Conservation (phyloP, 2,888 invertebrate genomes). For the Sinodicranocentrus sp. region DNA sequence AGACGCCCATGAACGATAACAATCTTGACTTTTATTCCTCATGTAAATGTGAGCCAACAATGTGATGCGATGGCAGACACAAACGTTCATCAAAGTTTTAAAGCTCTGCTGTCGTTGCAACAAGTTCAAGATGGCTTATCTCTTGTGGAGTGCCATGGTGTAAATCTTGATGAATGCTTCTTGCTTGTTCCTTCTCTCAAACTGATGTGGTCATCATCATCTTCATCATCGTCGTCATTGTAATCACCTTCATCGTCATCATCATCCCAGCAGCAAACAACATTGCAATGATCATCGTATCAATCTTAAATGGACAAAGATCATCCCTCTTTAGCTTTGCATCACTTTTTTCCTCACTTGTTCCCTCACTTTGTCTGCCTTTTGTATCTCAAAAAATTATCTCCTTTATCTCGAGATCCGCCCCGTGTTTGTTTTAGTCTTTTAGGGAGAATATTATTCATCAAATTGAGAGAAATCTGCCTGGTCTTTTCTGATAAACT, state of each 20-base stretch:
- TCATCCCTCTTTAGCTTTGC: constrained; percentile 34
- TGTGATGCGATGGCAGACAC: constrained; percentile 54
- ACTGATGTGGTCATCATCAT: constrained; percentile 55
- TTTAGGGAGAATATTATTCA: constrained; percentile 33
- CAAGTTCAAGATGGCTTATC: constrained; percentile 62
- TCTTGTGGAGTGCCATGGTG: constrained; percentile 50
- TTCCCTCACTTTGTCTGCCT: constrained; percentile 45
- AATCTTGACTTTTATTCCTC: constrained; percentile 66
- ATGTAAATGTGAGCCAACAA: constrained; percentile 60
- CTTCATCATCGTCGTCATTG: constrained; percentile 56
- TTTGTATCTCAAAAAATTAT: constrained; percentile 47
- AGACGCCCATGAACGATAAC: constrained; percentile 65
- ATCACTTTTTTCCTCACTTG: constrained; percentile 22
- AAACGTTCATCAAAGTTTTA: constrained; percentile 56
- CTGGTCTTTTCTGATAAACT: not conserved
- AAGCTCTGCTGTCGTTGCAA: constrained; percentile 33
- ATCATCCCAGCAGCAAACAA: constrained; percentile 28
- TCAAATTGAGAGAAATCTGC: constrained; percentile 19
- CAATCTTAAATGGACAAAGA: constrained; percentile 61
- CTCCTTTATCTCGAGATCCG: constrained; percentile 48
- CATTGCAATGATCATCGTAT: constrained; percentile 56
- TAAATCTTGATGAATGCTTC: constrained; percentile 53
- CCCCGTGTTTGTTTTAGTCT: constrained; percentile 61
- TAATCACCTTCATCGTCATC: constrained; percentile 59
- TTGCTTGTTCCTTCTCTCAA: constrained; percentile 41